Conservation (phyloP, 1,140 invertebrate genomes). For the Drosophila ogumai region DNA sequence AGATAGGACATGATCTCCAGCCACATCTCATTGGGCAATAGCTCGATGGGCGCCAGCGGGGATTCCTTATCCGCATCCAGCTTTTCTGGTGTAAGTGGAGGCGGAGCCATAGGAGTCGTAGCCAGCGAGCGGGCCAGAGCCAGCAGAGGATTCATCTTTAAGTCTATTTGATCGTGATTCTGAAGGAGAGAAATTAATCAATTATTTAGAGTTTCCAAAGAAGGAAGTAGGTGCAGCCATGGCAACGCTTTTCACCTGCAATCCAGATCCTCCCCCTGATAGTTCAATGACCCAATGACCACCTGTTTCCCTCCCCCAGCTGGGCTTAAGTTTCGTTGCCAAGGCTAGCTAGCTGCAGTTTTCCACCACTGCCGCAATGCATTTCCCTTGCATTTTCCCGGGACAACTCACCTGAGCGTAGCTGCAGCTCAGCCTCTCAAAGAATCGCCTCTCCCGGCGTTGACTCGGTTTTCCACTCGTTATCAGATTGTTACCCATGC, state of each 20-base stretch:
- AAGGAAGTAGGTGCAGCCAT: neutral
- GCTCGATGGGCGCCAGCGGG: constrained; percentile 37
- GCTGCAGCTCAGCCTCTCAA: constrained; percentile 53
- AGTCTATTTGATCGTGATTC: constrained; percentile 25
- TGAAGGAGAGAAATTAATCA: neutral
- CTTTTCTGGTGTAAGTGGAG: constrained; percentile 8
- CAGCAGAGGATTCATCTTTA: constrained; percentile 24
- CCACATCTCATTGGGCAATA: constrained; percentile 71
- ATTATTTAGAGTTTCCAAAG: neutral
- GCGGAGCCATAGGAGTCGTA: constrained; percentile 11
- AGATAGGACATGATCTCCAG: constrained; percentile 73
- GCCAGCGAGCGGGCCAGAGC: constrained; percentile 19
- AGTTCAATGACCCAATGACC: constrained; percentile 25
- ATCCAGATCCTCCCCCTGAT: constrained; percentile 14
- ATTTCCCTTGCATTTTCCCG: constrained; percentile 8
- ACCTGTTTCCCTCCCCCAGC: constrained; percentile 20
- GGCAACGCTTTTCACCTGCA: neutral
- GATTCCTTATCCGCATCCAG: neutral
- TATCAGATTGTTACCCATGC: constrained; percentile 63
- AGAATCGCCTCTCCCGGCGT: constrained; percentile 45
- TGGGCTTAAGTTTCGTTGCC: constrained; percentile 21
- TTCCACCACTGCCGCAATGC: constrained; percentile 23
- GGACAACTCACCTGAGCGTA: constrained; percentile 56
- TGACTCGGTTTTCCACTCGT: constrained; percentile 50
- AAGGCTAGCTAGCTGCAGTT: constrained; percentile 20